Evolutionary conservation across 2,113 vertebrate species (phyloP), one percentile per base, ranked within the genome.

Genomic region (Gymnorhina tibicen): DNA sequence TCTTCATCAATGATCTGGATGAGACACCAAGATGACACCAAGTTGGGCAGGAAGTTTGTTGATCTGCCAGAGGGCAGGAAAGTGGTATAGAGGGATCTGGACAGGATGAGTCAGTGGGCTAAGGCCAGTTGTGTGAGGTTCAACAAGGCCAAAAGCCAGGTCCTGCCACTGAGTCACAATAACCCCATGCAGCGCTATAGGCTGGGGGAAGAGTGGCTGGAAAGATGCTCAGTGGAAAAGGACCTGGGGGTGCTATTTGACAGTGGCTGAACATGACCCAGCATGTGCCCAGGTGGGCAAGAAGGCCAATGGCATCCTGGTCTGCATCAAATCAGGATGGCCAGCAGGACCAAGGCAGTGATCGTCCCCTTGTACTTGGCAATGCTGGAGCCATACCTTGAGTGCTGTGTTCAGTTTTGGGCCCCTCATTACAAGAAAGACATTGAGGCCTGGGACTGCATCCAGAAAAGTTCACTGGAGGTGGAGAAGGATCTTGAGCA

Each of bases 321-420:
- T 11, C 37, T 72, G 16, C 37, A 47, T 46, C 16, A 52, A 16
- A 85, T 16, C 21, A 30, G 20, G 2, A 2, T 16, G n/a, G 20
- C 1, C 35, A 56, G 28, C 20, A 11, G 21, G 52, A 41, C 14
- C 11, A 73, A 26, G 16, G 14, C 20, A 24, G 9, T 17, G 17
- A 53, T 32, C 0, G 0, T 46, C 5, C 24, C 10, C 39, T 26
- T 53, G 11, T 19, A 23, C n/a, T 39, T 6, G 5, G 24, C 19
- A 39, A 17, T 59, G 17, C 28, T 66, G 59, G 18, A 28, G 33
- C 21, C 32, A 21, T 14, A 28, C 28, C 32, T 63, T 4, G 2
- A 35, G 9, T 28, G 15, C 13, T 30, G 28, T 30, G 37, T 9
- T 44, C 35, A 24, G 16, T 84, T 72, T 69, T 58, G 44, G 44